Conservation (phyloP, 1,140 invertebrate species). For the Druon quercuslanigerum region DNA sequence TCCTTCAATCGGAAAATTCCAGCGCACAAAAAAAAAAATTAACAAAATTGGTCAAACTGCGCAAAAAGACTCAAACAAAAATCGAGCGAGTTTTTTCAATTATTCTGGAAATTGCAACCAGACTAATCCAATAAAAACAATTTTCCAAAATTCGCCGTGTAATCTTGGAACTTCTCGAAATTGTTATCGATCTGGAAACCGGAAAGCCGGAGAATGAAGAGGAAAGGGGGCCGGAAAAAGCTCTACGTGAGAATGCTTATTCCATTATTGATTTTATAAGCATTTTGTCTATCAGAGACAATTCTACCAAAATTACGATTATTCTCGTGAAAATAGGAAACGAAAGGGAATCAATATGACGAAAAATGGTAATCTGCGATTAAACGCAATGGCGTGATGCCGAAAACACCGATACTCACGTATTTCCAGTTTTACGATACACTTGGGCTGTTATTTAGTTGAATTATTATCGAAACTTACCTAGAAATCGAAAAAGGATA, state of each 20-base stretch:
- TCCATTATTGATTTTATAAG: background rate
- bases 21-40: too few species aligned
- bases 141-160: too few species aligned
- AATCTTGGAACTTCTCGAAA: background rate
- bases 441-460: background rate
- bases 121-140: too few species aligned
- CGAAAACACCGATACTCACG: background rate
- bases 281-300: background rate
- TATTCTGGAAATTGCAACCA: too few species aligned
- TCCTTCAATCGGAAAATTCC: too few species aligned
- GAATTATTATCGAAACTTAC: background rate
- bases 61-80: too few species aligned
- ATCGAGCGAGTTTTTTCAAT: too few species aligned
- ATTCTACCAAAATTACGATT: background rate
- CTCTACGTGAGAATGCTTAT: background rate
- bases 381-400: background rate
- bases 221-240: conserved; percentile 4
- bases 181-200: background rate
- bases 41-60: too few species aligned
- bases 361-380: background rate
- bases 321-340: background rate
- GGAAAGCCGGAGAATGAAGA: background rate
- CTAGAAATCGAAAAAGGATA: background rate
- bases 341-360: background rate
- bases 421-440: background rate